phyloP scores from a whole-genome alignment of 2,888 invertebrate genomes.

The Odontomyia ornata region DNA sequence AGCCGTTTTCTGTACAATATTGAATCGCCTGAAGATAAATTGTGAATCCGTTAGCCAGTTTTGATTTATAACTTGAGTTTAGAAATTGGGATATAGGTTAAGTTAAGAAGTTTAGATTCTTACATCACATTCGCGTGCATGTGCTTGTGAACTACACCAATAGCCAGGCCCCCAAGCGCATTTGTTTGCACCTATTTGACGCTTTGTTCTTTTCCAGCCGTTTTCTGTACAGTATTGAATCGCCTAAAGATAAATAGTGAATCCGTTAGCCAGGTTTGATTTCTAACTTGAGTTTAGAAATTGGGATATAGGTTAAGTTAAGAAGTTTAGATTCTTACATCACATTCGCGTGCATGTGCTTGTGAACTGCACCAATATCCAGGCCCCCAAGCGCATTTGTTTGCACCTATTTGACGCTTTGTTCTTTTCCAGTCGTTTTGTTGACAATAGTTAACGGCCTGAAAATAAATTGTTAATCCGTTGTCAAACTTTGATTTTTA shows the following conservation, averaged over 20 bases:
- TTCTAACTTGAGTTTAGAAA: too few species aligned
- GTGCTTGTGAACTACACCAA: constrained; percentile 72
- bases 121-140: constrained; percentile 65
- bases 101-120: too few species aligned
- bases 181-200: constrained; percentile 66
- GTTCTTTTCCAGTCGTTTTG: constrained; percentile 60
- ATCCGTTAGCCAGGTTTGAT: neutral
- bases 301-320: too few species aligned
- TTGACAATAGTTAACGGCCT: constrained; percentile 62
- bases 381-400: constrained; percentile 77
- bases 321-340: too few species aligned
- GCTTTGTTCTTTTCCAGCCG: constrained; percentile 60
- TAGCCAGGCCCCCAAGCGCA: constrained; percentile 79
- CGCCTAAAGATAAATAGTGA: constrained; percentile 55
- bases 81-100: too few species aligned
- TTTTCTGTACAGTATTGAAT: constrained; percentile 60
- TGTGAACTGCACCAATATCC: constrained; percentile 76
- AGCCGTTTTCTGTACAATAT: constrained; percentile 61
- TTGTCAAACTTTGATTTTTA: neutral
- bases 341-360: constrained; percentile 64
- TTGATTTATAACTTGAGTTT: too few species aligned
- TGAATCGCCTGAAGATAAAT: constrained; percentile 57
- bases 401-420: constrained; percentile 66
- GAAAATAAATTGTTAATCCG: constrained; percentile 46
- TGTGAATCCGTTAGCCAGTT: neutral